Evolutionary conservation across 2,888 invertebrate genomes (phyloP).

Genomic region (Folsomia candida): DNA sequence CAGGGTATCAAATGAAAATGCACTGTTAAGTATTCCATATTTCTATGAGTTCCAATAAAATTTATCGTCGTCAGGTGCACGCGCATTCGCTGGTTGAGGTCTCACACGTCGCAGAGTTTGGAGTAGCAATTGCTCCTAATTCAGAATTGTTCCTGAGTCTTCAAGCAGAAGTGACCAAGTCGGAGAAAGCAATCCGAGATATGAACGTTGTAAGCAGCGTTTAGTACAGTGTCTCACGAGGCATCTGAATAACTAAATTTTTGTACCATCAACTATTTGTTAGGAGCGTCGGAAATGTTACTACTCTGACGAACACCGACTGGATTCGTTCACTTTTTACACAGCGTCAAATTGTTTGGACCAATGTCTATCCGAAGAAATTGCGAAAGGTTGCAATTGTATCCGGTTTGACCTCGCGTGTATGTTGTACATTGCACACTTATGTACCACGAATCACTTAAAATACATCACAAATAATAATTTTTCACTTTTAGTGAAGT

Average conservation of each 20-base stretch:
- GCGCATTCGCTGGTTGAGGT: neutral
- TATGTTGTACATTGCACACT: no score
- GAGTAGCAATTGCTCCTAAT: neutral
- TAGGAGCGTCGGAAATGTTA: neutral
- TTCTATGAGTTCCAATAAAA: neutral
- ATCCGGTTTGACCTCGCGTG: neutral
- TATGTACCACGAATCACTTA: no score
- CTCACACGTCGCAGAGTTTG: neutral
- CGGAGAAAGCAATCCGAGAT: neutral
- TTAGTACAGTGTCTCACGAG: no score
- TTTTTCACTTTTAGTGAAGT: no score
- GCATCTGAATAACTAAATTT: no score
- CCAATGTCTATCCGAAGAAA: neutral
- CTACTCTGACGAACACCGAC: neutral
- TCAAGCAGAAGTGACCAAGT: neutral
- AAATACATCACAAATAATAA: no score
- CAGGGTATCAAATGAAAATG: no score
- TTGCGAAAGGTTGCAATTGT: neutral
- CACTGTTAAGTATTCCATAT: no score
- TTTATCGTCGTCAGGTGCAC: neutral
- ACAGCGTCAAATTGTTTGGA: neutral
- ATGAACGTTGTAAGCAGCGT: neutral
- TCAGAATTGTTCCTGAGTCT: conserved; percentile 1
- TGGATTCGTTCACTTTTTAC: neutral
- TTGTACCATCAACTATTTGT: no score